Base-by-base conservation (phyloP, 2,888 invertebrate species). In the Nephrotoma guestfalica region DNA sequence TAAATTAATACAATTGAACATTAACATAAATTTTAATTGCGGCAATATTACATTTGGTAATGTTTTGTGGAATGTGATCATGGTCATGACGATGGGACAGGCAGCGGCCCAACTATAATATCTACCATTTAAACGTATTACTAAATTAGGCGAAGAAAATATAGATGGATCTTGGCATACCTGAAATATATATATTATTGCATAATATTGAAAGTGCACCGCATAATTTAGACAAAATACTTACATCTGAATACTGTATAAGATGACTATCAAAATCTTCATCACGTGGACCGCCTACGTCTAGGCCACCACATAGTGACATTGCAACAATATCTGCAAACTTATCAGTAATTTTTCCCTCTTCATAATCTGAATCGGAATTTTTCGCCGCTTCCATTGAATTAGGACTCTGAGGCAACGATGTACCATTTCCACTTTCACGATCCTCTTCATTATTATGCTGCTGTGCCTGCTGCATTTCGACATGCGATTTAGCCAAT, bases 391-490 rank as follows among this genome's bases (percentile, higher is more conserved):
- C 96, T 89, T 97, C 97, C 87, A 96, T 95, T 88, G 97, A 97
- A 89, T 96, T 96, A 18, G 97, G 97, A 86, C 98, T 98, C 90
- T 98, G 98, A 7, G 98, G 97, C 89, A 99, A 92, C 86, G 98
- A 98, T 57, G 97, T 97, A 83, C 99, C 99, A 91, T 98, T 98
- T 88, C 99, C 99, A 87, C 98, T 98, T 92, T 99, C 98, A 88
- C 96, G 96, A 93, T 99, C 99, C 91, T 97, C 97, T 89, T 98
- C 98, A 88, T 96, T 88, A 15, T 41, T 57, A 86, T 86, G 85
- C 41, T 40, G 41, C 40, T 41, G 41, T 40, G 41, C 41, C 42
- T 40, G 6, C 41, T 86, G 41, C 41, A 13, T 51, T 41, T 86
- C 42, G 4, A 41, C 41, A 41, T 83, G 84, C 43, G 41, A 43